Evolutionary conservation across 53 echinoderm and acorn worm species (phyloP), one percentile per base, ranked within the genome.

Genomic region (Astropecten irregularis): DNA sequence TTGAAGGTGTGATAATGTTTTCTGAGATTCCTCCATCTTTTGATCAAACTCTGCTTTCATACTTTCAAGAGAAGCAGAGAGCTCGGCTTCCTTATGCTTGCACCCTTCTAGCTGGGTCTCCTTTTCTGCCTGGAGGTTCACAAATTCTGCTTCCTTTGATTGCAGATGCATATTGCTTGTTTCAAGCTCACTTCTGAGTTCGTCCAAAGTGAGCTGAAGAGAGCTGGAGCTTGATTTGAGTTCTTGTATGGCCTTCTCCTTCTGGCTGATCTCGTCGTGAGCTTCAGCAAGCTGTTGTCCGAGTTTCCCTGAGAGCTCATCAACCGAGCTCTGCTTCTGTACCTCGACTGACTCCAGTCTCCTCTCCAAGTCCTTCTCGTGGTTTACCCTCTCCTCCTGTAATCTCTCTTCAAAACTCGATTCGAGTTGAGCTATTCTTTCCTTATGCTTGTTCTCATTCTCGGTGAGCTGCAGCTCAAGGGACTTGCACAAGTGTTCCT

Each of bases 251-350:
- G 79, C 47, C 21, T 83, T 74, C 37, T 92, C 92, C 16, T 86
- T 86, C 7, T 58, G 55, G 16, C 86, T 86, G 23, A 92, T 89
- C 14, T 68, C 81, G 47, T 89, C 83, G 14, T 86, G 76, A 22
- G 91, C 89, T 46, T 91, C 92, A 7, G 84, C 35, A 25, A 95
- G 85, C 44, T 92, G 89, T 37, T 89, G 52, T 21, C 90, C 90
- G 6, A 89, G 68, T 34, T 90, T 89, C 16, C 79, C 70, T 7
- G 88, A 51, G 5, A 96, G 73, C 38, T 93, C 96, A 50, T 87
- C 84, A 18, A 93, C 74, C 14, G 91, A 91, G 71, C 88, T 93
- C 77, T 91, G 91, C 28, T 82, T 93, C 71, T 96, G 93, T 10
- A 87, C 60, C 73, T 93, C 93, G 33, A 87, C 44, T 6, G 89